Conservation (phyloP, 2,797 vertebrate species). For the Bradypodion ventrale region DNA sequence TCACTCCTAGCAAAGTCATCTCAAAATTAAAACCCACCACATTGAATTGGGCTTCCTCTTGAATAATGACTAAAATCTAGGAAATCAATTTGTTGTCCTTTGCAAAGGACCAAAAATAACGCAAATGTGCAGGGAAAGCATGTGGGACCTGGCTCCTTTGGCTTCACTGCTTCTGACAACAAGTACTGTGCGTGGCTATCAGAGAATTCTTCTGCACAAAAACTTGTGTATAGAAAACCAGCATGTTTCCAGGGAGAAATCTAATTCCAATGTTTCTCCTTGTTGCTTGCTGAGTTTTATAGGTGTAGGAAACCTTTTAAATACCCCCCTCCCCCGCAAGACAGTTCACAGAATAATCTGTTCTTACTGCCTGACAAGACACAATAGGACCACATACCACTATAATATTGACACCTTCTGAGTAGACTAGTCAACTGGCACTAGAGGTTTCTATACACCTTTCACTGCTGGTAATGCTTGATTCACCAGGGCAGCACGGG, state of each 20-base stretch:
- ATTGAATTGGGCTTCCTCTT: background rate
- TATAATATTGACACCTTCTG: background rate
- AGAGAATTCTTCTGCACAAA: background rate
- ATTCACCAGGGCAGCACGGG: conserved; percentile 1
- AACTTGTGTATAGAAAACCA: background rate
- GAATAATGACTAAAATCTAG: background rate
- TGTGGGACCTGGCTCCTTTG: background rate
- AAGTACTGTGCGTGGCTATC: background rate
- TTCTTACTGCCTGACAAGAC: background rate
- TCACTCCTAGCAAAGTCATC: background rate
- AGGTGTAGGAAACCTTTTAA: background rate
- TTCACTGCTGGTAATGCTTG: background rate
- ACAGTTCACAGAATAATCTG: background rate
- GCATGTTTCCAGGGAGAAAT: background rate
- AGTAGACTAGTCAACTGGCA: background rate
- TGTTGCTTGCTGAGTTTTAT: background rate
- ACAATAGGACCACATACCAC: background rate
- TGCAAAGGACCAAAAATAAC: background rate
- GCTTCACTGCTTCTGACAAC: background rate
- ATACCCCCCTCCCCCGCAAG: no score
- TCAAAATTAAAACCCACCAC: background rate
- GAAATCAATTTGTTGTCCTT: no score
- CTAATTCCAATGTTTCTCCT: background rate
- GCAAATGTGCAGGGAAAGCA: background rate
- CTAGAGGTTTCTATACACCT: background rate